A percentile compares a stretch with the other conserved stretches of the same genome.
phyloP scores from a whole-genome alignment of 2,797 vertebrate species.

The Xyrichtys novacula region DNA sequence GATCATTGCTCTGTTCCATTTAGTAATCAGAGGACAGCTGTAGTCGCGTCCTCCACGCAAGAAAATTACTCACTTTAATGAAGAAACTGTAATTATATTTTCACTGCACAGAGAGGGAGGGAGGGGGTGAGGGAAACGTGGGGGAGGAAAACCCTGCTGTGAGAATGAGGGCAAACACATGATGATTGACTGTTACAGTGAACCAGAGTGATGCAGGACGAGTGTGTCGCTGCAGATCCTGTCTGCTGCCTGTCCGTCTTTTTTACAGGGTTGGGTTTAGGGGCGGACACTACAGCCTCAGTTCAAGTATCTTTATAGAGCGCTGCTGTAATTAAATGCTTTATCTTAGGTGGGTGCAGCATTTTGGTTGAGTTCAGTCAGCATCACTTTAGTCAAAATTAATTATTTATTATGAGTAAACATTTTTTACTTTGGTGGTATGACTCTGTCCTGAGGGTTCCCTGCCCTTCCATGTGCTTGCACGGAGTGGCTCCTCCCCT shows the following conservation, averaged over 20 bases:
- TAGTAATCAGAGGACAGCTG: conserved; percentile 85
- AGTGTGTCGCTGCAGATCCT: not conserved
- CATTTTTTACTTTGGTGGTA: too few relatives aligned
- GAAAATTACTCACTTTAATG: conserved; percentile 83
- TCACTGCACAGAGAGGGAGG: conserved; percentile 50
- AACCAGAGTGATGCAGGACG: conserved; percentile 5
- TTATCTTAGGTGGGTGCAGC: too few relatives aligned
- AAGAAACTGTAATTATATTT: conserved; percentile 83
- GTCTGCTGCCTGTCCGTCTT: not conserved
- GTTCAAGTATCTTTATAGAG: too few relatives aligned
- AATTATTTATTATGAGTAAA: too few relatives aligned
- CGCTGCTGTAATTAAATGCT: too few relatives aligned
- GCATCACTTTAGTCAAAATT: too few relatives aligned
- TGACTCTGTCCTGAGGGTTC: too few relatives aligned
- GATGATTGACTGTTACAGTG: conserved; percentile 21
- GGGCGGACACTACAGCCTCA: too few relatives aligned
- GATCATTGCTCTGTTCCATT: conserved; percentile 85
- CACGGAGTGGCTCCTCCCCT: too few relatives aligned
- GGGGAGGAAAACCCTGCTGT: conserved; percentile 34
- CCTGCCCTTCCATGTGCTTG: too few relatives aligned
- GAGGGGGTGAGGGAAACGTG: not conserved
- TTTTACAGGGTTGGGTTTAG: too few relatives aligned
- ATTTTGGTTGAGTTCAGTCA: too few relatives aligned
- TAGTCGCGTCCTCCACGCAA: conserved; percentile 72
- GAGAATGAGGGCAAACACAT: conserved; percentile 44